Conservation (phyloP, 2,113 vertebrate genomes). For the Microcebus murinus region DNA sequence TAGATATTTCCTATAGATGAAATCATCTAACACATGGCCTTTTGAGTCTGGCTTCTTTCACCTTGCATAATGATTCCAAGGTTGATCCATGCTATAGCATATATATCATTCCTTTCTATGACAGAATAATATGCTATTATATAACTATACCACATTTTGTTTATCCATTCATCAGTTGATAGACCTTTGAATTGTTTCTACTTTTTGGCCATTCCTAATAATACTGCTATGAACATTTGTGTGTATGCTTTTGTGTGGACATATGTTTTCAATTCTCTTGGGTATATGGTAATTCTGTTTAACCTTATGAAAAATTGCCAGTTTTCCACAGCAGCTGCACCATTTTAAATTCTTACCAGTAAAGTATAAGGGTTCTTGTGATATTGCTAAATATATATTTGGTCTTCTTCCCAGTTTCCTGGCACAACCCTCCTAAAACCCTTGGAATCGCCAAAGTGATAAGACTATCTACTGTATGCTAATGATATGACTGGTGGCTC, state of each 20-base stretch:
- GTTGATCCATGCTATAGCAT: neutral
- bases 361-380: neutral
- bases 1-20: neutral
- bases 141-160: neutral
- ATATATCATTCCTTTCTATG: neutral
- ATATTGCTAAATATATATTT: neutral
- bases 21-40: neutral
- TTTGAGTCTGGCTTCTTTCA: neutral
- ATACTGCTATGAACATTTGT: neutral
- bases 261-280: neutral
- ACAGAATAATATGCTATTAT: neutral
- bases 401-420: neutral
- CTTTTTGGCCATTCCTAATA: neutral
- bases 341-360: neutral
- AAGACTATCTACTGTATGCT: neutral
- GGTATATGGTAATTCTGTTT: neutral
- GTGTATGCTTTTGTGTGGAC: neutral
- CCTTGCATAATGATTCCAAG: neutral
- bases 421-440: neutral
- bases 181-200: neutral
- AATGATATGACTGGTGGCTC: neutral
- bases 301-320: neutral
- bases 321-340: neutral
- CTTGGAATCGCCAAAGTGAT: neutral
- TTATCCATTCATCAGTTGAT: neutral